A percentile compares a stretch with the other conserved stretches of the same genome.
These are phyloP conservation scores for Diarsia dahlii DNA, from an alignment of 2,888 invertebrate genomes.

Conservation along the genomic window DNA sequence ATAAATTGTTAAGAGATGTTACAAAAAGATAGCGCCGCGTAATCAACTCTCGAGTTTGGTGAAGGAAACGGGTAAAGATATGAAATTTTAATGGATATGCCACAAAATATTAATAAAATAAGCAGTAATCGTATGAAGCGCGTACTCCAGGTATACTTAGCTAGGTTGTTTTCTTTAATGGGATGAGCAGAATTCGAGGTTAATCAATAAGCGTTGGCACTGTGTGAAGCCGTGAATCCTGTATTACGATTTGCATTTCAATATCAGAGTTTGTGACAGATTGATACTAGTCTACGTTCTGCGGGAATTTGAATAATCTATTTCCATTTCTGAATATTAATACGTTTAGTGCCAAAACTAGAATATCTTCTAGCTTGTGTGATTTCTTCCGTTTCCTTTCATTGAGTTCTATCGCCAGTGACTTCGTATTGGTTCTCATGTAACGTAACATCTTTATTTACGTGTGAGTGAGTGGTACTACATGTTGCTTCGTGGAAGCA, in stretches of 20 bases:
- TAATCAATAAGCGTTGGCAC: slow-evolving; percentile 41
- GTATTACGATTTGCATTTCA: slow-evolving; percentile 50
- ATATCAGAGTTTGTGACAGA: slow-evolving; percentile 12
- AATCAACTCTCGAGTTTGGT: slow-evolving; percentile 71
- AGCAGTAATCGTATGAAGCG: slow-evolving; percentile 43
- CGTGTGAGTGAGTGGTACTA: neutral
- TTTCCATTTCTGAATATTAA: neutral
- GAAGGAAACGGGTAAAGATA: slow-evolving; percentile 70
- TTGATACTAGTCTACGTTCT: slow-evolving; percentile 16
- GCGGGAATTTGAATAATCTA: slow-evolving; percentile 25
- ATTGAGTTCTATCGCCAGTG: neutral
- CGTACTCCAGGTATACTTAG: slow-evolving; percentile 20
- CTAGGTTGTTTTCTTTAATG: slow-evolving; percentile 18
- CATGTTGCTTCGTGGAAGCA: slow-evolving; percentile 2
- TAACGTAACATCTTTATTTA: neutral
- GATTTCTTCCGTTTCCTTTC: neutral
- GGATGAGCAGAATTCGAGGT: slow-evolving; percentile 9
- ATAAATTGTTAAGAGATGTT: slow-evolving; percentile 42
- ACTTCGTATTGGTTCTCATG: neutral
- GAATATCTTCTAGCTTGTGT: neutral
- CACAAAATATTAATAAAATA: slow-evolving; percentile 59
- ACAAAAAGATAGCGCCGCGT: slow-evolving; percentile 69
- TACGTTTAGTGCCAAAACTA: neutral
- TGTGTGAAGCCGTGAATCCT: slow-evolving; percentile 9
- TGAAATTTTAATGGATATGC: slow-evolving; percentile 66